Base-by-base conservation (phyloP, 2,797 vertebrate genomes). In the Mus caroli region DNA sequence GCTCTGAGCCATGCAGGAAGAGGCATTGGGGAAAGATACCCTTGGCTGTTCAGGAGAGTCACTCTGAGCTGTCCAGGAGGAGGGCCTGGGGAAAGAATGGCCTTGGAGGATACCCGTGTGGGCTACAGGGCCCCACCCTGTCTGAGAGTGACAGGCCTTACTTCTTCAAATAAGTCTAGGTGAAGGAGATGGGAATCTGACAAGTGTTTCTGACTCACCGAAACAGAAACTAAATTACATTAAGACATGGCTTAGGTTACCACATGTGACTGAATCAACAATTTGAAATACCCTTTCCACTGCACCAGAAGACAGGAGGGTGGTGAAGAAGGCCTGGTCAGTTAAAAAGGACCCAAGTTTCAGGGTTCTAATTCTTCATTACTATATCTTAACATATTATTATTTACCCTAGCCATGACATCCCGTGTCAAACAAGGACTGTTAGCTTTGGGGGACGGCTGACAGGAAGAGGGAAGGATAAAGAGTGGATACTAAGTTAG, bases 221-320 rank as follows among this genome's bases (percentile, higher is more conserved):
- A 83, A 91, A 58, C 43, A 89, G 92, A 97, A 96, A 94, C 94
- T 71, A 26, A 60, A 15, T 91, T 96, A 77, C 54, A 34, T 50
- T 83, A 92, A 92, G 34, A 88, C 62, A 67, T 31, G 34, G 20
- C 10, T 11, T 92, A 52, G 91, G 58, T 94, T 86, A 67, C 52
- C 19, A 46, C 80, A n/a, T 34, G 46, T 78, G 73, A 95, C 13
- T 43, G 24, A 94, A 91, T 79, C n/a, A 64, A 69, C 6, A 82
- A 13, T 71, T 78, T 88, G 56, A 94, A 93, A 86, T 37, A 28
- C 28, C 13, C 62, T 86, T 79, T 83, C 50, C 77, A 46, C 31
- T 64, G n/a, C 62, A 40, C 11, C 17, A n/a, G 31, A 13, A 80
- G 31, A 37, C 0, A 91, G 12, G 56, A 50, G 13, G 22, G 50